phyloP scores from a whole-genome alignment of 1,140 invertebrate species.

The Drosophila sechellia region DNA sequence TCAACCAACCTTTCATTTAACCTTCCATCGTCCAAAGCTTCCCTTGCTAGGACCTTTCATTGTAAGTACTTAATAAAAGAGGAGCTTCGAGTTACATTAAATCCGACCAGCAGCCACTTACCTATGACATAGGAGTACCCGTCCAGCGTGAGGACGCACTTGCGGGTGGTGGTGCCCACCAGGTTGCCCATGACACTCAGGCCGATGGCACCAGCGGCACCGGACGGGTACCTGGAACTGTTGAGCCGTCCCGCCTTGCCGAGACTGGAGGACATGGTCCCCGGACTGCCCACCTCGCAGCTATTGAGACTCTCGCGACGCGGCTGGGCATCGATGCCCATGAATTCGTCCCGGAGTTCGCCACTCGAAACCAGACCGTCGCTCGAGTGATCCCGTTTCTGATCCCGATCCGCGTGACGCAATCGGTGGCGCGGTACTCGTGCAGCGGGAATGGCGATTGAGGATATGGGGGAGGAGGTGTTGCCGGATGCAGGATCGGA shows the following conservation, averaged over 20 bases:
- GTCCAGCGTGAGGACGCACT: constrained; percentile 91
- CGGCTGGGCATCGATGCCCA: constrained; percentile 38
- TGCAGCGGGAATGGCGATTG: constrained; percentile 25
- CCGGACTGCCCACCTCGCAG: constrained; percentile 54
- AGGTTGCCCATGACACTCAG: constrained; percentile 60
- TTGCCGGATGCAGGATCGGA: constrained; percentile 1
- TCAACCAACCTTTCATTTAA: too few species aligned
- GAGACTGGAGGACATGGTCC: constrained; percentile 13
- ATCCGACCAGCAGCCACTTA: constrained; percentile 84
- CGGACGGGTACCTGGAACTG: constrained; percentile 68
- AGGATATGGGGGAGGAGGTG: not conserved
- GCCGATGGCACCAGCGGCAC: constrained; percentile 52
- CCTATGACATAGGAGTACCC: constrained; percentile 93
- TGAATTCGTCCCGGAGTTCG: constrained; percentile 68
- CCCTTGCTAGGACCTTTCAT: constrained; percentile 7
- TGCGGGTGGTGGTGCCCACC: constrained; percentile 86
- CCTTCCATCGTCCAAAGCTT: not conserved
- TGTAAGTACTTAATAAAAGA: constrained; percentile 7
- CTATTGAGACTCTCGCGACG: constrained; percentile 77
- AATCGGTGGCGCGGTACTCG: constrained; percentile 44
- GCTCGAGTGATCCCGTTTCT: constrained; percentile 70
- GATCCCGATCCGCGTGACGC: constrained; percentile 47
- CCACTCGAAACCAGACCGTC: constrained; percentile 59
- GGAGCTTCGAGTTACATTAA: constrained; percentile 5
- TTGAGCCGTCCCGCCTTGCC: constrained; percentile 30